These are phyloP conservation scores for Ammodytes dubius DNA, from an alignment of 2,113 vertebrate species.

Conservation along the genomic window DNA sequence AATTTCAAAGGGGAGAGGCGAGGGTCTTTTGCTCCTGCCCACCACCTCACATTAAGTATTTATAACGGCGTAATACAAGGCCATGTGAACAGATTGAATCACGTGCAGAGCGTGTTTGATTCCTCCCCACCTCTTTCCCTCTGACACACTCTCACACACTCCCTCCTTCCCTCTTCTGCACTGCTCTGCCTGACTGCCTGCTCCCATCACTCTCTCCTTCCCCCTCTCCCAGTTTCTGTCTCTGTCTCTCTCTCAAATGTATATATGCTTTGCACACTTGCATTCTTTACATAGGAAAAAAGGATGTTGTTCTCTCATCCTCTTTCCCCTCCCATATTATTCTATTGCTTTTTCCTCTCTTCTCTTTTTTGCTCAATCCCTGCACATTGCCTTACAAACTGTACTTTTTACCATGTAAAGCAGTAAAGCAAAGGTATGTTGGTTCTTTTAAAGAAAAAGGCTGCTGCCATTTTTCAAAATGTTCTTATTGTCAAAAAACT, in stretches of 20 bases:
- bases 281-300: neutral
- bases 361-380: neutral
- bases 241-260: too few relatives aligned
- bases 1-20: conserved; percentile 27
- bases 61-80: conserved; percentile 67
- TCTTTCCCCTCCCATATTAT: neutral
- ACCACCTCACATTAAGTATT: conserved; percentile 60
- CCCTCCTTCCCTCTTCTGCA: conserved; percentile 37
- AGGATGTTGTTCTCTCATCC: neutral
- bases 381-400: neutral
- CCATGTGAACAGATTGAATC: conserved; percentile 79
- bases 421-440: neutral
- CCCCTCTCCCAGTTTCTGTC: neutral
- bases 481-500: neutral
- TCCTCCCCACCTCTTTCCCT: conserved; percentile 31
- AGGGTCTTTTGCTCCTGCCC: conserved; percentile 8
- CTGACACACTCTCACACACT: conserved; percentile 32
- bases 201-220: conserved; percentile 36
- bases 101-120: conserved; percentile 76
- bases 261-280: neutral
- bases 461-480: neutral
- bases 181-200: conserved; percentile 64
- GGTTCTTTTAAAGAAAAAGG: neutral
- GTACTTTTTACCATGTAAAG: neutral
- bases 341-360: neutral